Base-by-base conservation (phyloP, 2,888 invertebrate species). In the Neria commutata region DNA sequence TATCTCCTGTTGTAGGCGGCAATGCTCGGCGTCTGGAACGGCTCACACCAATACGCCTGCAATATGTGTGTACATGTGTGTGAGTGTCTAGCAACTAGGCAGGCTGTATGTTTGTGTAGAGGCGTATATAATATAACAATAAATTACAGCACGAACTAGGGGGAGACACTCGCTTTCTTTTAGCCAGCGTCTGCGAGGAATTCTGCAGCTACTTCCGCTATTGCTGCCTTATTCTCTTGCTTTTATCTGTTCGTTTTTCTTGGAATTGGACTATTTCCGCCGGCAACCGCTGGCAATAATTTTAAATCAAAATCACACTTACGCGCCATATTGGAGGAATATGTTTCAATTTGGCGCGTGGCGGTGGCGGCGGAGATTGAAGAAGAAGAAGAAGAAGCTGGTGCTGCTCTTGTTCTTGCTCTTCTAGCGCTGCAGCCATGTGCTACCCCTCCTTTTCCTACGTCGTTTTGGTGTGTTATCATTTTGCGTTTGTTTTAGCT, bases 301-400 rank as follows among this genome's bases (percentile, higher is more conserved):
- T 55, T 46, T 48, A 48, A 55, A 55, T 55, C 54, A 55, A 55
- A 55, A 40, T 48, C 42, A 21, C 42, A 42, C 42, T 42, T 42
- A 21, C 42, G 47, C 54, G 54, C 54, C 54, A 55, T 55, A 55
- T 55, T 55, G 54, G 54, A 34, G 48, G 48, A 55, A 55, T 55
- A 55, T 55, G 54, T 55, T 55, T 55, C 47, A 55, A 55, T 55
- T 55, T 55, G 21, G 26, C 16, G 34, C 17, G n/a, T n/a, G n/a
- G n/a, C n/a, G n/a, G n/a, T n/a, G n/a, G n/a, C n/a, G n/a, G n/a
- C n/a, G n/a, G n/a, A n/a, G n/a, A n/a, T n/a, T n/a, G n/a, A n/a
- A n/a, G n/a, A n/a, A n/a, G n/a, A n/a, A n/a, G n/a, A n/a, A n/a
- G n/a, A n/a, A n/a, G n/a, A n/a, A n/a, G n/a, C n/a, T n/a, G n/a